Base-by-base conservation (phyloP, 2,113 vertebrate species). In the Todiramphus saurophagus region DNA sequence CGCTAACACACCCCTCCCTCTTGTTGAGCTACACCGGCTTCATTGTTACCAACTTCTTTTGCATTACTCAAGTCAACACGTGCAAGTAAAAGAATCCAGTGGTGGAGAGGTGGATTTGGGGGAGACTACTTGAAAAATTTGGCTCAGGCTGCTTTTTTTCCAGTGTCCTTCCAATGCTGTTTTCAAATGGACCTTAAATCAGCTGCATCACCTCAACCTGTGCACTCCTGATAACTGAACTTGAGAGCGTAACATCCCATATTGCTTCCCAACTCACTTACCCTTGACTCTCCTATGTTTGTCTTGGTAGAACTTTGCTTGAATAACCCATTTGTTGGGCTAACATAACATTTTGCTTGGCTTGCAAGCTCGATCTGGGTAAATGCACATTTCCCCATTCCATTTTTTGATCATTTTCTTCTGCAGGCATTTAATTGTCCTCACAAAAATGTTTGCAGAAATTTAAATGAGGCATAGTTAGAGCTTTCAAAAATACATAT, bases 321-420 rank as follows among this genome's bases (percentile, higher is more conserved):
- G 96, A 97, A 98, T 95, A 98, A 98, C 89, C 95, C 92, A 72
- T 97, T 97, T 97, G 97, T 96, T 97, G 97, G 96, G 93, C 97
- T 98, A 97, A 97, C 96, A 97, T 90, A 98, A 97, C 97, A 98
- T 98, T 98, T 98, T 98, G 75, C 96, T 98, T 98, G 98, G 98
- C 98, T 97, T 96, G 85, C 41, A 13, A 97, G 94, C 94, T 93
- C 89, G 90, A 89, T 94, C 95, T 95, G 93, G 91, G 94, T 97
- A 96, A 97, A 96, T 28, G 93, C 94, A 96, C 63, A 43, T 92
- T 98, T 97, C 89, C 86, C 95, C 31, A 2, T 94, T 97, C 96
- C 96, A 97, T 95, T 97, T 97, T 97, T 96, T 93, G 94, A 95
- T 95, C 77, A 19, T 96, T 98, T 97, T 97, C 96, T 97, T 97